phyloP scores from a whole-genome alignment of 1,140 invertebrate genomes.

The Drosophila rhopaloa region DNA sequence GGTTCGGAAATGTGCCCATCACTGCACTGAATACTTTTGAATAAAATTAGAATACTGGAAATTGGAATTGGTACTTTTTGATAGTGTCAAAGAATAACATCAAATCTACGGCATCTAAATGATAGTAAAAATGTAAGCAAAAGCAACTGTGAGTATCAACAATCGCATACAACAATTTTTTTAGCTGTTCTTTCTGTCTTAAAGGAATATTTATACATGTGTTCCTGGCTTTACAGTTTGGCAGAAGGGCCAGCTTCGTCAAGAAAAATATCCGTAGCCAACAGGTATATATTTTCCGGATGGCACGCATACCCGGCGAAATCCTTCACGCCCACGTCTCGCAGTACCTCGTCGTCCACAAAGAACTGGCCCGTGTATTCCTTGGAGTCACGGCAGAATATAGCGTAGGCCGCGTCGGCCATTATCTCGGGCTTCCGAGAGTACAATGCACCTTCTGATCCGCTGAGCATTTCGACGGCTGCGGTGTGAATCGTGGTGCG shows the following conservation, averaged over 20 bases:
- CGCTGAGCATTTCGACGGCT: constrained; percentile 98
- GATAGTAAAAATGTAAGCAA: no score
- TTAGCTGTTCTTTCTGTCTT: no score
- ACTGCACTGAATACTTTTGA: no score
- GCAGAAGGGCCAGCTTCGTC: constrained; percentile 85
- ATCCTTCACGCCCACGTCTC: constrained; percentile 91
- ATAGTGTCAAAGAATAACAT: no score
- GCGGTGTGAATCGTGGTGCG: constrained; percentile 97
- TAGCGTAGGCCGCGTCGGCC: constrained; percentile 96
- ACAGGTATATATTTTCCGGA: constrained; percentile 88
- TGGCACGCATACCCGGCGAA: constrained; percentile 94
- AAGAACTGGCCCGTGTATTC: constrained; percentile 94
- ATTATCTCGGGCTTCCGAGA: constrained; percentile 96
- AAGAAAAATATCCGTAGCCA: constrained; percentile 96
- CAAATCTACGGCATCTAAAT: no score
- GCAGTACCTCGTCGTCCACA: constrained; percentile 96
- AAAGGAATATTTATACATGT: no score
- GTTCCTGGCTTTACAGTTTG: constrained; percentile 36
- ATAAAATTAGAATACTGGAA: no score
- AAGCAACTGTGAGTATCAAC: no score
- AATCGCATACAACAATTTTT: no score
- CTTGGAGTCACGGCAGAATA: constrained; percentile 91
- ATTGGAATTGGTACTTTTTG: no score
- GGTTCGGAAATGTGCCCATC: no score
- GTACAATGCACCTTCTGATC: constrained; percentile 92